Base-by-base conservation (phyloP, 2,113 vertebrate genomes). In the Thymallus thymallus region DNA sequence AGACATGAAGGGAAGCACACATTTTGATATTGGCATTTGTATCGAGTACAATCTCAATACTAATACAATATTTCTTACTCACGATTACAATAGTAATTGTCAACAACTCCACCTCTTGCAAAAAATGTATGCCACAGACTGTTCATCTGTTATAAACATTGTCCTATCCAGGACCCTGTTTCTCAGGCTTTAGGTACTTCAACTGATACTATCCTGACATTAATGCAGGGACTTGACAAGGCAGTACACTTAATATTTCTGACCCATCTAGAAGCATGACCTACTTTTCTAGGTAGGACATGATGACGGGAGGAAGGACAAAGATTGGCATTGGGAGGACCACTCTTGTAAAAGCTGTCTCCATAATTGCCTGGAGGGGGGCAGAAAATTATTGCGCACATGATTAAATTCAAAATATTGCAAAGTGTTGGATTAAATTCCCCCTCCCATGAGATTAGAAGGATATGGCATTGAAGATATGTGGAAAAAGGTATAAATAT, bases 261-360 rank as follows among this genome's bases (percentile, higher is more conserved):
- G 61, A 63, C 22, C 23, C 9, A 13, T 55, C 30, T 71, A 26
- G n/a, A 26, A 35, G 26, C 5, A 16, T 62, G 23, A 79, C 95
- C 88, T 89, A 99, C 98, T 96, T 98, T 91, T 99, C 97, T 76
- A 99, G 91, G 90, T 97, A 91, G 85, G 97, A 96, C 96, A 99
- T 98, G 89, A 98, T 93, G 86, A 98, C 93, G 14, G 97, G 96
- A 81, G 97, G 97, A 78, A 99, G 94, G 84, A 99, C 96, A 88
- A 98, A 96, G 87, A 99, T 98, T 16, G 98, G 97, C 95, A 99
- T 95, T 0, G 98, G 98, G 35, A 99, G 95, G 76, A 97, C 95
- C 90, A 99, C 96, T 71, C 96, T 90, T 0, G 97, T 99, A 87
- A 99, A 93, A 41, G 98, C 96, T 0, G 97, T 99, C 91, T 99